Evolutionary conservation across 2,888 invertebrate genomes (phyloP), one percentile per base, ranked within the genome.

Genomic region (Pseudoips prasinana): DNA sequence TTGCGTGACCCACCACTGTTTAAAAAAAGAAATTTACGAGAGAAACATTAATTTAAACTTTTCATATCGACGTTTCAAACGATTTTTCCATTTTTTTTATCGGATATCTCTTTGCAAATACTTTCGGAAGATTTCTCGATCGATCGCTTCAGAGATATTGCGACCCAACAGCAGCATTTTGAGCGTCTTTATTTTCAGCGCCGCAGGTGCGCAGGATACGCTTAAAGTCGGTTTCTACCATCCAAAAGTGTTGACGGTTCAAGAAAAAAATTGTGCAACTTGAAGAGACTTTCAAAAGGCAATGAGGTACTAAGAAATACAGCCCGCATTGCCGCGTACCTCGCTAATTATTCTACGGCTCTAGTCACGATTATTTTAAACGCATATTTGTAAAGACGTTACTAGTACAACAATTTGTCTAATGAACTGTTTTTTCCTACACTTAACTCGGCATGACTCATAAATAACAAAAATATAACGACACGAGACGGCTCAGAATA

Each of bases 291-390:
- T 86, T 86, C 83, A 81, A 84, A 83, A 78, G 69, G 70, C 71
- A 74, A 76, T 76, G 76, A 76, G 75, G 79, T 73, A 74, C 78
- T 77, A 70, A 78, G 81, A 82, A 82, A 83, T 81, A 73, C 62
- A 64, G 70, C 14, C 5, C 7, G 20, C 20, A 20, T 3, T 64
- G 67, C 68, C 49, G 61, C 61, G 64, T 65, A 72, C 71, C 67
- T 68, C 51, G 63, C 81, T 85, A 86, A 86, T 84, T 85, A 86
- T 79, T 78, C 66, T 66, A 65, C 63, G 72, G 60, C 59, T 53
- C 63, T 51, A 56, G 74, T 84, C 85, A 85, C 86, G 83, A 84
- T 67, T 79, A 67, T 74, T 20, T 73, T 72, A 53, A 65, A 72
- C 69, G 49, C 52, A 62, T 54, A 51, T 61, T 48, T 55, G 32